phyloP scores from a whole-genome alignment of 2,797 vertebrate species.

The Moxostoma hubbsi region DNA sequence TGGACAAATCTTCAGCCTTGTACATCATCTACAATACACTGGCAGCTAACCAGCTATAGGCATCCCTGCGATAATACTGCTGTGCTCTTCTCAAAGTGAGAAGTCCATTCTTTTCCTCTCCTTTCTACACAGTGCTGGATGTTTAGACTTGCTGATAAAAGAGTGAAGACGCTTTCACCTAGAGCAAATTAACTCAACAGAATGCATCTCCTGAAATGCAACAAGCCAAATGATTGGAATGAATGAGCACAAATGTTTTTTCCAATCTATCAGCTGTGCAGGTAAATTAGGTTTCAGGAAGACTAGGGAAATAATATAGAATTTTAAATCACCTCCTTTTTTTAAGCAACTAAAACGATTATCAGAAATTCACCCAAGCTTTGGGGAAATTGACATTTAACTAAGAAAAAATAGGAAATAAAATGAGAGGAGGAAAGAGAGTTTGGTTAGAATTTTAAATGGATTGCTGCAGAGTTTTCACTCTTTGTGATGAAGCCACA shows the following conservation, averaged over 20 bases:
- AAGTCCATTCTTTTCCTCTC: constrained; percentile 13
- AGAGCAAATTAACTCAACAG: constrained; percentile 60
- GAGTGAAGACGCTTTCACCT: constrained; percentile 51
- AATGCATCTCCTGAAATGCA: constrained; percentile 47
- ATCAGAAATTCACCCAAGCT: constrained; percentile 49
- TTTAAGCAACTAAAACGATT: constrained; percentile 54
- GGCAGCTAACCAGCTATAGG: not conserved
- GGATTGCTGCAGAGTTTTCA: constrained; percentile 5
- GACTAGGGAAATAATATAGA: constrained; percentile 49
- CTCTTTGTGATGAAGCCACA: not conserved
- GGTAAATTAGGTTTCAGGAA: constrained; percentile 58
- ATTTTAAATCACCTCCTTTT: constrained; percentile 60
- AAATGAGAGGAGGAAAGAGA: constrained; percentile 28
- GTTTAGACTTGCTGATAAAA: constrained; percentile 42
- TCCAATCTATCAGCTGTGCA: constrained; percentile 58
- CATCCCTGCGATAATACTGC: not conserved
- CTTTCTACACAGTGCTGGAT: constrained; percentile 14
- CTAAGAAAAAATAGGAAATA: constrained; percentile 50
- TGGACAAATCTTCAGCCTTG: too few species aligned
- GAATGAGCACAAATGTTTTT: constrained; percentile 60
- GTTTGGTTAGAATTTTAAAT: constrained; percentile 44
- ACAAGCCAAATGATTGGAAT: constrained; percentile 54
- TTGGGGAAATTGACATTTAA: constrained; percentile 57
- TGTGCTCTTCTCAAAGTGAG: not conserved
- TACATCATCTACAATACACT: not conserved